These are phyloP conservation scores for Gracilinanus agilis DNA, from an alignment of 2,113 vertebrate genomes.

Conservation along the genomic window DNA sequence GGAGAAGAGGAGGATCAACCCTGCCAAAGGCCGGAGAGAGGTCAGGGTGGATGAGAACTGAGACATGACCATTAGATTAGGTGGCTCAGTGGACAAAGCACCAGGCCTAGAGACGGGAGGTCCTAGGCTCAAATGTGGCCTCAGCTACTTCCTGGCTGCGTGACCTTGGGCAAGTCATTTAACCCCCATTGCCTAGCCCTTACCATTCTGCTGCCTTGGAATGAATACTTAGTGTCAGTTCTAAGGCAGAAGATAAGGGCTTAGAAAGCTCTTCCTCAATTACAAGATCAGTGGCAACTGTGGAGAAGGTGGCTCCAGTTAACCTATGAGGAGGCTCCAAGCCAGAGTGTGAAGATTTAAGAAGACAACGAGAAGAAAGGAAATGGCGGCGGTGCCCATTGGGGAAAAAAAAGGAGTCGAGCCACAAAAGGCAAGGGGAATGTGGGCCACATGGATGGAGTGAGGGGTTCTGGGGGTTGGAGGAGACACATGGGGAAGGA, in stretches of 20 bases:
- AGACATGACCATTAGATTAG: neutral
- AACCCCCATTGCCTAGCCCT: no score
- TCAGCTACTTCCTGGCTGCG: no score
- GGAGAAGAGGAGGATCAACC: neutral
- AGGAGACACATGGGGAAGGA: neutral
- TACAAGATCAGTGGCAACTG: neutral
- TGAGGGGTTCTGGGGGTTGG: neutral
- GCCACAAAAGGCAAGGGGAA: neutral
- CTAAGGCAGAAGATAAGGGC: no score
- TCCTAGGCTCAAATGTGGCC: no score
- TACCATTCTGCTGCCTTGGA: no score
- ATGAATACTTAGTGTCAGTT: no score
- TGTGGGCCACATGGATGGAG: neutral
- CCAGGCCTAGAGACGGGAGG: no score
- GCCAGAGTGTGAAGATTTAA: neutral
- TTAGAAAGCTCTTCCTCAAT: no score
- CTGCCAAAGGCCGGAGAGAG: neutral
- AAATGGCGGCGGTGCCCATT: neutral
- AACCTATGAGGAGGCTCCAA: neutral
- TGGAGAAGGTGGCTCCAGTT: neutral
- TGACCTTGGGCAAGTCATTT: no score
- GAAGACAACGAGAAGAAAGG: neutral
- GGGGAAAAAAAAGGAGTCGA: no score
- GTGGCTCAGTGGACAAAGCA: no score
- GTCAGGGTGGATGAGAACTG: neutral